phyloP scores from a whole-genome alignment of 2,113 vertebrate genomes.

The Sapayoa aenigma region DNA sequence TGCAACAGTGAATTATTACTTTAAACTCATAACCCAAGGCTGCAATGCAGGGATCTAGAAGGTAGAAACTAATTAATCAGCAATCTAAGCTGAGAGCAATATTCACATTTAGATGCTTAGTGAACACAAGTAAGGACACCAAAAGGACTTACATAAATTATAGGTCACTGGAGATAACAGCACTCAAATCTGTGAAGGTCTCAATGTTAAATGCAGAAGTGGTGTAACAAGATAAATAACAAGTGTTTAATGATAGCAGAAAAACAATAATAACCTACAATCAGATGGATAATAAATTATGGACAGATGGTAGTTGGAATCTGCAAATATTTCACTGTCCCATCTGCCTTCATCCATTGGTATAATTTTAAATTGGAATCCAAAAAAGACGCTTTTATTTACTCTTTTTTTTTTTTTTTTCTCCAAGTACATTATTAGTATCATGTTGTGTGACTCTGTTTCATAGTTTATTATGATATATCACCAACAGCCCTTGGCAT shows the following conservation, averaged over 20 bases:
- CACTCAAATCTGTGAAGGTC: constrained; percentile 11
- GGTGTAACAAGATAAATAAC: constrained; percentile 34
- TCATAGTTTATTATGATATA: neutral
- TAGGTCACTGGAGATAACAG: neutral
- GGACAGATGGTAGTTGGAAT: constrained; percentile 57
- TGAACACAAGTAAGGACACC: neutral
- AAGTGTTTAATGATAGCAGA: constrained; percentile 1
- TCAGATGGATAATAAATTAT: constrained; percentile 59
- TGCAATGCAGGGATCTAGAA: neutral
- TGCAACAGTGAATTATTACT: neutral
- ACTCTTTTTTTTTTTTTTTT: neutral
- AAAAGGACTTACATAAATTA: constrained; percentile 36
- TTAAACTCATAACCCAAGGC: constrained; percentile 22
- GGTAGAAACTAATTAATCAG: constrained; percentile 42
- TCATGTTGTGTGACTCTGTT: neutral
- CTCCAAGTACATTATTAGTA: neutral
- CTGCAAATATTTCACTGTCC: constrained; percentile 29
- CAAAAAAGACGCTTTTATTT: neutral
- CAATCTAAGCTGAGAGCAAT: constrained; percentile 1
- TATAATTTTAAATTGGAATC: neutral
- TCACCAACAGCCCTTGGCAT: neutral
- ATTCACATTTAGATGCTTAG: neutral
- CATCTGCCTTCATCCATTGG: constrained; percentile 32
- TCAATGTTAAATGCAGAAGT: constrained; percentile 12
- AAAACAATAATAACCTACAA: constrained; percentile 4